These are phyloP conservation scores for Pelecanoides urinatrix DNA, from an alignment of 2,113 vertebrate species.

Conservation along the genomic window DNA sequence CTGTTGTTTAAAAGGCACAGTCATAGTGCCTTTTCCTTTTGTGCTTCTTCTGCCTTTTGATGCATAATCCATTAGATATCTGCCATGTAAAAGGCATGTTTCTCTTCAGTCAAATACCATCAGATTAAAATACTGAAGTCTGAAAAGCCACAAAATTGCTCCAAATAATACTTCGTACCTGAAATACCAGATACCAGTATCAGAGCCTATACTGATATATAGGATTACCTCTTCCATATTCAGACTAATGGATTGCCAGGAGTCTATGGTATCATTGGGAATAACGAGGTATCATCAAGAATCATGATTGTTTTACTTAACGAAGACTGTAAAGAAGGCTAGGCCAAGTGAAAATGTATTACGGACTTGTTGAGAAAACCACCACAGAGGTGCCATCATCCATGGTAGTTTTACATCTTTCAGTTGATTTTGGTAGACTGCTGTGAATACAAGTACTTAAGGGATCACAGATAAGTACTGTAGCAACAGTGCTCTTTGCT, in stretches of 20 bases:
- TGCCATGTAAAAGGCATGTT: background rate
- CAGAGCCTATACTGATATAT: background rate
- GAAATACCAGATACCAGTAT: background rate
- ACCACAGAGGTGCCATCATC: background rate
- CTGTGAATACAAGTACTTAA: background rate
- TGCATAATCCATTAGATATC: background rate
- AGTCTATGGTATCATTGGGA: background rate
- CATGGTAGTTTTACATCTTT: background rate
- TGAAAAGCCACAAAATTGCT: background rate
- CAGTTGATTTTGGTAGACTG: background rate
- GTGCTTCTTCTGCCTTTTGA: background rate
- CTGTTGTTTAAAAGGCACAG: background rate
- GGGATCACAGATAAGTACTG: background rate
- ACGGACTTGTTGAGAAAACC: background rate
- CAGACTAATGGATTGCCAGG: background rate
- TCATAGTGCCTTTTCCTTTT: background rate
- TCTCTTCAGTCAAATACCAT: background rate
- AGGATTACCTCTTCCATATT: background rate
- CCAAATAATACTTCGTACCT: fast-evolving
- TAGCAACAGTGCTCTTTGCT: background rate
- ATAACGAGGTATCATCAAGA: background rate
- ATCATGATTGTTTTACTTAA: background rate
- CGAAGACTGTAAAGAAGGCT: background rate
- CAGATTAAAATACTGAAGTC: background rate
- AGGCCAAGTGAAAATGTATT: background rate